Evolutionary conservation across 1,140 invertebrate genomes (phyloP), one percentile per base, ranked within the genome.

Genomic region (Melitaea cinxia): DNA sequence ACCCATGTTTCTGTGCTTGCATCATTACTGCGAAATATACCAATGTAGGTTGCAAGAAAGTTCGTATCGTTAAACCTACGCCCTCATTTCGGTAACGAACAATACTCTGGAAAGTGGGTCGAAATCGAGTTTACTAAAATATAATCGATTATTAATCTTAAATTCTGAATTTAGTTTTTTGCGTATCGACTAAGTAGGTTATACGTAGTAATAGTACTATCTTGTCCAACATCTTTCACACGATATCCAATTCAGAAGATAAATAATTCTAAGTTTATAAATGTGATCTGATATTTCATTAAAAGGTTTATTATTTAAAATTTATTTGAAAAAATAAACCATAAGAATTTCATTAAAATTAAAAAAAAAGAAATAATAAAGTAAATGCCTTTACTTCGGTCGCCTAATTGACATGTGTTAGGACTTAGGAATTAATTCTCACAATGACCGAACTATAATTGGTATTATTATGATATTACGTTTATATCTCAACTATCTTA

Each of bases 381-480:
- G 9, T 1, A 28, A 28, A n/a, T n/a, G n/a, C n/a, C n/a, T n/a
- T n/a, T n/a, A n/a, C n/a, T n/a, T n/a, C n/a, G n/a, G n/a, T n/a
- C n/a, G n/a, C n/a, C n/a, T n/a, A n/a, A n/a, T n/a, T n/a, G n/a
- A n/a, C n/a, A n/a, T n/a, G n/a, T n/a, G n/a, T n/a, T n/a, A n/a
- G n/a, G n/a, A n/a, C n/a, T n/a, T n/a, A n/a, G n/a, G n/a, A n/a
- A n/a, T n/a, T n/a, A n/a, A n/a, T n/a, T n/a, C n/a, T n/a, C n/a
- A n/a, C n/a, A n/a, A n/a, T n/a, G n/a, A n/a, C n/a, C 12, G 7
- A 28, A 28, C 7, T 4, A 42, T 58, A 59, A 59, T 49, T 60
- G 23, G 58, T 49, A 52, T 52, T 10, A 59, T 59, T 59, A 59
- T 39, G 42, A 47, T 47, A 42, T 42, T 17, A 42, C 7, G 42